Conservation (phyloP, 2,113 vertebrate species). For the Sceloporus undulatus region DNA sequence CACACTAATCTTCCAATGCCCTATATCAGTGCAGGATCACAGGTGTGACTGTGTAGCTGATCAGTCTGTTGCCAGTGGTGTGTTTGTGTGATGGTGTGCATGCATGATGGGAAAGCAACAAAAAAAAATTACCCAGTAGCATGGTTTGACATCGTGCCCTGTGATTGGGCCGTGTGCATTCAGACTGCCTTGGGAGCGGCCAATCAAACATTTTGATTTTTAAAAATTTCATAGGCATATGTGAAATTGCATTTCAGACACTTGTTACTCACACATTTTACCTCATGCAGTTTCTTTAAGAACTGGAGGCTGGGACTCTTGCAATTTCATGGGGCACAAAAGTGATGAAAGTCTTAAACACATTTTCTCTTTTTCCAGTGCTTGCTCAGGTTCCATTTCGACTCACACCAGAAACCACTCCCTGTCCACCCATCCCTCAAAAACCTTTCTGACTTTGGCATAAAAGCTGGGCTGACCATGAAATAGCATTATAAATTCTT, state of each 20-base stretch:
- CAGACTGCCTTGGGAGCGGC: too few relatives aligned
- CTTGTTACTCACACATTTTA: rapidly evolving
- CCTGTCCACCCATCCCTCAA: slow-evolving; percentile 13
- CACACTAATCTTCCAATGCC: too few relatives aligned
- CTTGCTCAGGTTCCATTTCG: slow-evolving; percentile 62
- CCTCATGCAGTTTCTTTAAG: background rate
- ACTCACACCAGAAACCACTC: slow-evolving; percentile 61
- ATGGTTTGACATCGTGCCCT: too few relatives aligned
- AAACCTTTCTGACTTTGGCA: slow-evolving; percentile 65
- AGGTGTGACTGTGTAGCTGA: too few relatives aligned
- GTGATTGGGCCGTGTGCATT: too few relatives aligned
- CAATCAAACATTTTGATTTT: background rate
- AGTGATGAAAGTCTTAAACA: slow-evolving; percentile 29
- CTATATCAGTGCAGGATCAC: too few relatives aligned
- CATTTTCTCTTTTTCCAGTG: slow-evolving; percentile 58
- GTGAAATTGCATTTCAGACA: background rate
- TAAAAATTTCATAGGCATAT: background rate
- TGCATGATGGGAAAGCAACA: too few relatives aligned
- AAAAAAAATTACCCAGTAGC: too few relatives aligned
- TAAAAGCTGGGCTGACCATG: slow-evolving; percentile 65
- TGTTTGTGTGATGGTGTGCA: too few relatives aligned
- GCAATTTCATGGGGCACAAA: background rate
- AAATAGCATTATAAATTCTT: slow-evolving; percentile 73
- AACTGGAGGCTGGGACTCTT: background rate
- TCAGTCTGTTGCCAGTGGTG: too few relatives aligned